phyloP scores from a whole-genome alignment of 2,888 invertebrate species.

The Autographa pulchrina region DNA sequence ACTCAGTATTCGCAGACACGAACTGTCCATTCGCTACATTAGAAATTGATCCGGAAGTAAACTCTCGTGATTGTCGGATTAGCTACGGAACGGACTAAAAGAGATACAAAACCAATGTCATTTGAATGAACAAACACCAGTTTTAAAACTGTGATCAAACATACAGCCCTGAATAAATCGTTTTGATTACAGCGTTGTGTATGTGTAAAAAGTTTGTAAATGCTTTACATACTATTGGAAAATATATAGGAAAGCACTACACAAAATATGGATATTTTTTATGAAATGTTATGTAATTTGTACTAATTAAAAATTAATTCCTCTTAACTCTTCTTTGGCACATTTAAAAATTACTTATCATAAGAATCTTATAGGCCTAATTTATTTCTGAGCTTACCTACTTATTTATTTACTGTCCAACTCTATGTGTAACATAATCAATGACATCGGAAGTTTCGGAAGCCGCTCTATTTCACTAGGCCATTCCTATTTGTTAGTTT shows the following conservation, averaged over 20 bases:
- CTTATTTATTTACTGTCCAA: no score
- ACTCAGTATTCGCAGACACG: conserved; percentile 83
- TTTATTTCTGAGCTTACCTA: no score
- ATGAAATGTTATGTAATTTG: no score
- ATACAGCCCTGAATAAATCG: conserved; percentile 15
- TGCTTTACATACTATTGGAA: neutral
- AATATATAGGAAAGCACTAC: no score
- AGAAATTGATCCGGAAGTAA: conserved; percentile 80
- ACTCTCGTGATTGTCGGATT: conserved; percentile 79
- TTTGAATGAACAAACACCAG: conserved; percentile 58
- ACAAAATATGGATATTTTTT: no score
- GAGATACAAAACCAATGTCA: conserved; percentile 63
- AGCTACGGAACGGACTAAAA: conserved; percentile 68
- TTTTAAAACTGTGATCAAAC: conserved; percentile 28
- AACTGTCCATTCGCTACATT: conserved; percentile 78
- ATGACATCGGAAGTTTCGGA: no score
- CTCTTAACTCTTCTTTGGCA: no score
- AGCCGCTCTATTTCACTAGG: no score
- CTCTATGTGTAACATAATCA: no score
- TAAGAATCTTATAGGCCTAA: no score
- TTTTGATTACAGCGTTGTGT: neutral
- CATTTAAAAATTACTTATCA: no score
- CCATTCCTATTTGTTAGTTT: neutral
- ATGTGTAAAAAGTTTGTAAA: neutral
- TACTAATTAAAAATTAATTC: no score